phyloP scores from a whole-genome alignment of 1,140 invertebrate species.

The Glossosoma conforme region DNA sequence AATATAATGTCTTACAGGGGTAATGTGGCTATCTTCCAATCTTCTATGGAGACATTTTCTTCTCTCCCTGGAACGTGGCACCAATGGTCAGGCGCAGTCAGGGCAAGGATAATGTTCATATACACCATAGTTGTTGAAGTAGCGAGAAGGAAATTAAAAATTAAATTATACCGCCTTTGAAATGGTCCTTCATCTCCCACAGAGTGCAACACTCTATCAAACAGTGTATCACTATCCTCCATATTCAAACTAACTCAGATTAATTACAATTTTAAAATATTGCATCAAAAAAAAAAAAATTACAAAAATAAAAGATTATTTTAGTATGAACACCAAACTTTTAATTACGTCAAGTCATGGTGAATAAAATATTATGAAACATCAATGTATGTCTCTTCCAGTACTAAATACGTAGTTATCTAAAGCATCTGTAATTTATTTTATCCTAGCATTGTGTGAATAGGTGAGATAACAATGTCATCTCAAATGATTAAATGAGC shows the following conservation, averaged over 20 bases:
- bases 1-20: slow-evolving; percentile 39
- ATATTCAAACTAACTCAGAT: slow-evolving; percentile 8
- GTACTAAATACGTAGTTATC: too few species aligned
- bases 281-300: neutral
- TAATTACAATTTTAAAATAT: neutral
- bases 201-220: slow-evolving; percentile 47
- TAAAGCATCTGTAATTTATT: too few species aligned
- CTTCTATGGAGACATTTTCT: slow-evolving; percentile 41
- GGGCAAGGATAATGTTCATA: slow-evolving; percentile 49
- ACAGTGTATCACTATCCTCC: slow-evolving; percentile 40
- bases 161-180: slow-evolving; percentile 46
- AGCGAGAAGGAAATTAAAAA: slow-evolving; percentile 43
- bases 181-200: slow-evolving; percentile 50
- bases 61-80: slow-evolving; percentile 49
- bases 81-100: slow-evolving; percentile 53
- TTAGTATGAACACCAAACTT: neutral
- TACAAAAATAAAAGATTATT: neutral
- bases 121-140: slow-evolving; percentile 41
- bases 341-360: neutral
- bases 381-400: too few species aligned
- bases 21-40: slow-evolving; percentile 48
- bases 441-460: too few species aligned
- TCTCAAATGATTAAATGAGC: too few species aligned
- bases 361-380: neutral
- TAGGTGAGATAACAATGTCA: too few species aligned